Evolutionary conservation across 2,113 vertebrate genomes (phyloP).

Genomic region (Dipodomys stephensi): DNA sequence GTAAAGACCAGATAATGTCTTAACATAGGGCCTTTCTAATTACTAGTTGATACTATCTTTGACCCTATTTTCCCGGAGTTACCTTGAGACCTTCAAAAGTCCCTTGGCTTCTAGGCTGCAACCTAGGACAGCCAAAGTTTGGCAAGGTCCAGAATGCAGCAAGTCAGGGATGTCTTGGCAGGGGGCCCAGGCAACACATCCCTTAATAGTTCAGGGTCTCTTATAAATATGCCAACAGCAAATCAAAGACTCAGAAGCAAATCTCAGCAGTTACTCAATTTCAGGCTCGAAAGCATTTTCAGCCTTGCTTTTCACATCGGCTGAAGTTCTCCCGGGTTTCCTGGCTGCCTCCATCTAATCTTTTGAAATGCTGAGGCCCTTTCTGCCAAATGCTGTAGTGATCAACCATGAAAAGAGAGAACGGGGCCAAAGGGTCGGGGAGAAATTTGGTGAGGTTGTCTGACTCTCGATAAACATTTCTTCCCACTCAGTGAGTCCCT

Average conservation of each 20-base stretch:
- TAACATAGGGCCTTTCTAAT: neutral
- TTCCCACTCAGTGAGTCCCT: neutral
- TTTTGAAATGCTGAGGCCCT: neutral
- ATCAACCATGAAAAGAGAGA: neutral
- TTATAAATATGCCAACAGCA: conserved; percentile 74
- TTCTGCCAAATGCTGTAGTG: neutral
- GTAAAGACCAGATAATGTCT: neutral
- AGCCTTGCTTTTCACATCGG: conserved; percentile 51
- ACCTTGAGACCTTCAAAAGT: neutral
- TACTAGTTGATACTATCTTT: neutral
- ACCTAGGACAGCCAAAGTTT: conserved; percentile 22
- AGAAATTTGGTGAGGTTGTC: conserved; percentile 42
- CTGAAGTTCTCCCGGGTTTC: conserved; percentile 37
- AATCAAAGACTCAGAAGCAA: conserved; percentile 69
- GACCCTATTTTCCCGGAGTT: conserved; percentile 15
- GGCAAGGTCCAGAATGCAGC: conserved; percentile 40
- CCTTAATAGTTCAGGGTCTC: conserved; percentile 61
- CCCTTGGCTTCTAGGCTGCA: conserved; percentile 47
- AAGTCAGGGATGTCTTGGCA: conserved; percentile 69
- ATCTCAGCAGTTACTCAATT: conserved; percentile 74
- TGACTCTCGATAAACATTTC: conserved; percentile 60
- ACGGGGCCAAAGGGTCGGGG: conserved; percentile 17
- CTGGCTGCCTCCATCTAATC: neutral
- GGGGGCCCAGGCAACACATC: conserved; percentile 62
- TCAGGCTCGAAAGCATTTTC: conserved; percentile 70